A percentile compares a stretch with the other conserved stretches of the same genome.
Evolutionary conservation across 2,113 vertebrate genomes (phyloP).

Genomic region (Paradisaea rubra): DNA sequence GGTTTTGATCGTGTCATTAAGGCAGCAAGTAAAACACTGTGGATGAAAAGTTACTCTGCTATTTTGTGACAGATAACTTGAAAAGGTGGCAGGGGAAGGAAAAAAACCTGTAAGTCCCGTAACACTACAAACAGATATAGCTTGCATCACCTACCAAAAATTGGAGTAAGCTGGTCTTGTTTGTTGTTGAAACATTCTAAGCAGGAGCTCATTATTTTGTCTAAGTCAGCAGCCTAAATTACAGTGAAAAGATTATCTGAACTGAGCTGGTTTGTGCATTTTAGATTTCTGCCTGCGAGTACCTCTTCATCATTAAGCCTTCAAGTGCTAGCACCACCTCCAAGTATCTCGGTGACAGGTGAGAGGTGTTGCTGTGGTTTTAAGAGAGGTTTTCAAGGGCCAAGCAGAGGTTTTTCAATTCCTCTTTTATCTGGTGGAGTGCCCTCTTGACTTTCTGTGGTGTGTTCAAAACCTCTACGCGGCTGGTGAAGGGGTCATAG

Average conservation of each 20-base stretch:
- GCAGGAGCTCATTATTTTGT: not conserved
- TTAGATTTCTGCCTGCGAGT: not conserved
- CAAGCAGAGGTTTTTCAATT: constrained; percentile 71
- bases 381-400: constrained; percentile 74
- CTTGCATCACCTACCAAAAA: not conserved
- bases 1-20: not conserved
- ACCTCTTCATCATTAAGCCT: not conserved
- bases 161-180: not conserved
- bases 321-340: not conserved
- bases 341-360: not conserved
- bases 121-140: not conserved
- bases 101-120: not conserved
- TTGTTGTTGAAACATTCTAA: not conserved
- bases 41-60: not conserved
- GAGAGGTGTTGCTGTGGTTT: not conserved
- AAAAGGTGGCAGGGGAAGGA: not conserved
- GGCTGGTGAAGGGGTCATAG: constrained; percentile 75
- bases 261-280: not conserved
- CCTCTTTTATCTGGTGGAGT: constrained; percentile 68
- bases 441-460: constrained; percentile 72
- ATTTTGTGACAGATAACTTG: not conserved
- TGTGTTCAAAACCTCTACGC: constrained; percentile 72
- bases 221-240: not conserved
- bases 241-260: not conserved
- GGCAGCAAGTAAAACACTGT: not conserved